These are phyloP conservation scores for Chrysopilus asiliformis DNA, from an alignment of 2,888 invertebrate species.

Conservation along the genomic window DNA sequence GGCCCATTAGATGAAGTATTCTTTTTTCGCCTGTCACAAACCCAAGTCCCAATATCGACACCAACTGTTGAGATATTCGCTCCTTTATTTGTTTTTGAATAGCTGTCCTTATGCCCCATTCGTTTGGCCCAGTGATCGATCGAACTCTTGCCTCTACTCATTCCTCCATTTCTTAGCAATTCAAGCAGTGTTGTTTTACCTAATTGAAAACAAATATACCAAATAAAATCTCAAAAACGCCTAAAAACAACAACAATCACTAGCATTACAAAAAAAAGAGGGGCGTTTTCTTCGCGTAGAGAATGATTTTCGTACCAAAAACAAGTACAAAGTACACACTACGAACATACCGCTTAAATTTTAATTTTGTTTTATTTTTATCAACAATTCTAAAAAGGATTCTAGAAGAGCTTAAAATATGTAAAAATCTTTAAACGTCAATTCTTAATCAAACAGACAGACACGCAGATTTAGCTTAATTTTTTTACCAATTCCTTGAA, in stretches of 20 bases:
- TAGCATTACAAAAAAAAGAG: too few species aligned
- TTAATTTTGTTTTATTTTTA: not conserved
- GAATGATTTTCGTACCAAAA: too few species aligned
- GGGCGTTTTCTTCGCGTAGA: too few species aligned
- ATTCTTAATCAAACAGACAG: too few species aligned
- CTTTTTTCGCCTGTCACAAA: slow-evolving; percentile 72
- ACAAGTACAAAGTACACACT: too few species aligned
- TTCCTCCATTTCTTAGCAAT: slow-evolving; percentile 75
- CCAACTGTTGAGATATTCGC: slow-evolving; percentile 90
- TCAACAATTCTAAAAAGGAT: not conserved
- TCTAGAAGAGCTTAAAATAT: not conserved
- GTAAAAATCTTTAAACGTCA: too few species aligned
- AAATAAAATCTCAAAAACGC: too few species aligned
- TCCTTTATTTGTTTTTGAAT: slow-evolving; percentile 59
- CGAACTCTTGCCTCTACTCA: slow-evolving; percentile 43
- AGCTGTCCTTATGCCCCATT: slow-evolving; percentile 80
- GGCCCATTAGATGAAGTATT: slow-evolving; percentile 64
- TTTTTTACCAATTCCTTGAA: slow-evolving; percentile 52
- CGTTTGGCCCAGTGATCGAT: slow-evolving; percentile 85
- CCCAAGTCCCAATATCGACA: slow-evolving; percentile 93
- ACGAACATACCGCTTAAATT: not conserved
- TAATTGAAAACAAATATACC: too few species aligned
- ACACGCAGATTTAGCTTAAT: too few species aligned
- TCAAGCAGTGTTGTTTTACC: slow-evolving; percentile 89
- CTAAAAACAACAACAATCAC: too few species aligned